phyloP scores from a whole-genome alignment of 2,797 vertebrate species.

The Steatocranus sp. region DNA sequence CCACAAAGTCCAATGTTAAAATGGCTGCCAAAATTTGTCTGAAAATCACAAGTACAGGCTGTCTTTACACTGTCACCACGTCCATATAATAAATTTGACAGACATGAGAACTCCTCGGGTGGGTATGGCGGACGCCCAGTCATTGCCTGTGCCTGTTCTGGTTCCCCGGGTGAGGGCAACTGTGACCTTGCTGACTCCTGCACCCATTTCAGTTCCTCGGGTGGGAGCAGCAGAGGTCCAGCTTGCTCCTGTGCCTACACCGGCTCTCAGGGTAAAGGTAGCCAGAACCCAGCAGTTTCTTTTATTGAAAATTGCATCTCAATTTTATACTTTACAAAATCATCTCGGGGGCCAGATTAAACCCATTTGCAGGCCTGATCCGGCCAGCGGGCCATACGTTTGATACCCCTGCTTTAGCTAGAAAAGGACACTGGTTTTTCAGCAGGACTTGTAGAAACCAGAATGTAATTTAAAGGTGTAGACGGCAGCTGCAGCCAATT shows the following conservation, averaged over 20 bases:
- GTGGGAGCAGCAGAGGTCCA: background rate
- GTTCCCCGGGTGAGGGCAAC: background rate
- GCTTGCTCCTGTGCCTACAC: background rate
- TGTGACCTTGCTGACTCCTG: background rate
- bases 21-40: background rate
- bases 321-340: background rate
- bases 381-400: rapidly evolving
- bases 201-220: background rate
- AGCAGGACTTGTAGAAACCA: background rate
- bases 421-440: background rate
- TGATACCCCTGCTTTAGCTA: background rate
- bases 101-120: background rate
- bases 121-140: background rate
- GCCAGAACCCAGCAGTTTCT: background rate
- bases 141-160: background rate
- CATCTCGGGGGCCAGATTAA: background rate
- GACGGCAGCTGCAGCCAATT: background rate
- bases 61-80: background rate
- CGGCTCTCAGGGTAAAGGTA: background rate
- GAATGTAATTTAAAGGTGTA: background rate
- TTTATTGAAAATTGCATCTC: background rate
- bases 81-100: background rate
- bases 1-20: background rate
- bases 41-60: background rate
- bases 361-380: background rate